phyloP scores from a whole-genome alignment of 2,888 invertebrate genomes.

The Diarsia dahlii region DNA sequence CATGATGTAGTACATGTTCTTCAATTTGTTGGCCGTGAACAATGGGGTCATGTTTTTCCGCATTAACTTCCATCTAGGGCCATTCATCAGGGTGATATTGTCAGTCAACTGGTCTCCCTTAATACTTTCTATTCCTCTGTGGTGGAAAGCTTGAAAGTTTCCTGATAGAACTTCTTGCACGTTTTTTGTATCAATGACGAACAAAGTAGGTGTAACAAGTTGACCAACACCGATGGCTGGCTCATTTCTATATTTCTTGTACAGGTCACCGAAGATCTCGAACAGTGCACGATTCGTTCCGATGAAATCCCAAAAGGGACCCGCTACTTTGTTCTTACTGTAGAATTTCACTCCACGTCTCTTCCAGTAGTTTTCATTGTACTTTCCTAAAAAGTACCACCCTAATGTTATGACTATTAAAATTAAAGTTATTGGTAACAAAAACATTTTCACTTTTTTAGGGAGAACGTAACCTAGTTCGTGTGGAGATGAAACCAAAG shows the following conservation, averaged over 20 bases:
- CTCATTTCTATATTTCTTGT: conserved; percentile 71
- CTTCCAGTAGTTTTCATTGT: conserved; percentile 75
- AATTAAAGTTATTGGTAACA: conserved; percentile 37
- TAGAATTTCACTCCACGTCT: conserved; percentile 68
- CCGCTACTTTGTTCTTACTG: conserved; percentile 43
- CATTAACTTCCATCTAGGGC: conserved; percentile 79
- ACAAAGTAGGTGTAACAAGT: conserved; percentile 63
- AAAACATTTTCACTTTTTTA: conserved; percentile 25
- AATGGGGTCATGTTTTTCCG: conserved; percentile 80
- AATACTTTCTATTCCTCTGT: conserved; percentile 38
- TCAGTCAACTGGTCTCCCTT: conserved; percentile 74
- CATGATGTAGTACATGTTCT: conserved; percentile 81
- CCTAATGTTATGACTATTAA: conserved; percentile 9
- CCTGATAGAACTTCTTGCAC: conserved; percentile 70
- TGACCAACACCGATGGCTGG: conserved; percentile 72
- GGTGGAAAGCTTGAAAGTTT: conserved; percentile 73
- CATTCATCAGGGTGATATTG: conserved; percentile 73
- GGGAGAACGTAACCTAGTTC: background rate
- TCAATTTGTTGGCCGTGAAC: conserved; percentile 79
- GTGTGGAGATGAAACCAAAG: background rate
- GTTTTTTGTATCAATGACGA: conserved; percentile 70
- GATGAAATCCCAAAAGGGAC: conserved; percentile 68
- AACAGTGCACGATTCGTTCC: conserved; percentile 31
- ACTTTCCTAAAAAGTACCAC: conserved; percentile 44
- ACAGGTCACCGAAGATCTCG: conserved; percentile 64